Evolutionary conservation across 2,888 invertebrate species (phyloP), one percentile per base, ranked within the genome.

Genomic region (Habrosyne pyritoides): DNA sequence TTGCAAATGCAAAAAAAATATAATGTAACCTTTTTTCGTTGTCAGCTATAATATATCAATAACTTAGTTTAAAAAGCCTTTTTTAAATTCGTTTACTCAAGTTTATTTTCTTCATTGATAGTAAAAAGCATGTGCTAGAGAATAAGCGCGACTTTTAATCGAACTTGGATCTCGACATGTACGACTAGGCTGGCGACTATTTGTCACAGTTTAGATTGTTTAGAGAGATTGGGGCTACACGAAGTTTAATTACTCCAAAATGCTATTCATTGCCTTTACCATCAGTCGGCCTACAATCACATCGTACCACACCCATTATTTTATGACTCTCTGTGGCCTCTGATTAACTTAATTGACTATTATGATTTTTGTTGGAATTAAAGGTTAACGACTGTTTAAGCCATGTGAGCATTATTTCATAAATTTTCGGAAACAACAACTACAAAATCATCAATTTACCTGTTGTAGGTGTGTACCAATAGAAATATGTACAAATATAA

Each of bases 171-270:
- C n/a, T 51, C 47, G 30, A 52, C 12, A 21, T 21, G n/a, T 21
- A 33, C 12, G 22, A 2, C n/a, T 36, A 14, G 10, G 18, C 10
- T 50, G 52, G 58, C 46, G 57, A 62, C 66, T 67, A 71, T 75
- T 75, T 71, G 74, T 79, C 75, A 73, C 71, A 71, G 73, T 75
- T 68, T 53, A 79, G 77, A 78, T 79, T 73, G 72, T 68, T 68
- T 61, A 56, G 68, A 64, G 65, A 70, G 78, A 77, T 78, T 71
- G 71, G 55, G 52, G 22, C 61, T 54, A 58, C 64, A 60, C 24
- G 24, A 72, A 75, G 71, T 84, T 84, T 83, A 83, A 84, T 84
- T 80, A 83, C 55, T 61, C 57, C 53, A 62, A 60, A 60, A 66
- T 59, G 65, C 66, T 71, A 65, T 64, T 72, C 75, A 72, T 67